Evolutionary conservation across 2,888 invertebrate species (phyloP).

Genomic region (Cetonia aurata): DNA sequence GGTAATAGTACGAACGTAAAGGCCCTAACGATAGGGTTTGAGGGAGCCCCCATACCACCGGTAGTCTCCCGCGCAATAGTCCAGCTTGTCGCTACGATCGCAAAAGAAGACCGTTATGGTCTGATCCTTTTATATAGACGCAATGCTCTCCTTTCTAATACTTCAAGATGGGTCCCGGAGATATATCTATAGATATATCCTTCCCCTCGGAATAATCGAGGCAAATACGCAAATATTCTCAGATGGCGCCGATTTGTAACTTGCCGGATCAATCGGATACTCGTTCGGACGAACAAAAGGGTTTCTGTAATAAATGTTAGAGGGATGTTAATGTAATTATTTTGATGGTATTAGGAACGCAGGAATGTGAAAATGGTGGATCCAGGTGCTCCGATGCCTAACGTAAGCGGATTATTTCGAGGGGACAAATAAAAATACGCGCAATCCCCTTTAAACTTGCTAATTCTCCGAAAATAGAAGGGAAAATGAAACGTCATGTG

Average conservation of each 20-base stretch:
- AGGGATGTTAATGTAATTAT: constrained; percentile 2
- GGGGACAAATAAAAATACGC: too few relatives aligned
- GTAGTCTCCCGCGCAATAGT: neutral
- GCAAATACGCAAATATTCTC: neutral
- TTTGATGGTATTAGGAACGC: neutral
- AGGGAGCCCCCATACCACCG: constrained; percentile 10
- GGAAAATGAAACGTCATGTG: too few relatives aligned
- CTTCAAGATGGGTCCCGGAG: neutral
- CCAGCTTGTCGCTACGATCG: constrained; percentile 1
- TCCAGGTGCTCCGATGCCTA: neutral
- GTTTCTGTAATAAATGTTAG: neutral
- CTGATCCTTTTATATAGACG: constrained; percentile 18
- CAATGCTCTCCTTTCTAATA: neutral
- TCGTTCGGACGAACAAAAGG: neutral
- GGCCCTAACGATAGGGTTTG: constrained; percentile 42
- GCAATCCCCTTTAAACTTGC: too few relatives aligned
- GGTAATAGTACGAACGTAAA: constrained; percentile 43
- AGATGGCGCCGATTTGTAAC: constrained; percentile 17
- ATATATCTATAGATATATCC: too few relatives aligned
- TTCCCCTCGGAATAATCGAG: constrained; percentile 16
- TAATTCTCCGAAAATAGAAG: too few relatives aligned
- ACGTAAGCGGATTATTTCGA: neutral
- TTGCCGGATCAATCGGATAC: constrained; percentile 18
- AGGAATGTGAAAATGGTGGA: neutral
- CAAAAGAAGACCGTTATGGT: constrained; percentile 9